These are phyloP conservation scores for Tenodera sinensis DNA, from an alignment of 2,888 invertebrate genomes.

Conservation along the genomic window DNA sequence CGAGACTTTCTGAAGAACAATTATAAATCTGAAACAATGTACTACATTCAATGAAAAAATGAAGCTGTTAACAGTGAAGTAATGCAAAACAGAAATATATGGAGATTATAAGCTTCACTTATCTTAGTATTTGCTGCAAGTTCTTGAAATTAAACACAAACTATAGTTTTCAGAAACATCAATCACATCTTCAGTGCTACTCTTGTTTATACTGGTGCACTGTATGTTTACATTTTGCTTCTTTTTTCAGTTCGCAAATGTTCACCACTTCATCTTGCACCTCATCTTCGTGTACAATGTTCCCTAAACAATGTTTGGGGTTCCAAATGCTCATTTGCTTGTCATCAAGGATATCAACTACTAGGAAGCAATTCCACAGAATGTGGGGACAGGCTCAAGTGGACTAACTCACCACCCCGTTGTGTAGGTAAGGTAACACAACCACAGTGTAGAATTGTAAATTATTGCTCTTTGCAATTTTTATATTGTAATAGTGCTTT, in stretches of 20 bases:
- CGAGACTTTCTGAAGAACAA: too few relatives aligned
- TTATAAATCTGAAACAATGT: too few relatives aligned
- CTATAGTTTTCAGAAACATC: too few relatives aligned
- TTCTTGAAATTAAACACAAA: too few relatives aligned
- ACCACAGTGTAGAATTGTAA: neutral
- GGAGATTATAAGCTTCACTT: too few relatives aligned
- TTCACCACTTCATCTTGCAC: conserved; percentile 44
- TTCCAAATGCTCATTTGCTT: conserved; percentile 46
- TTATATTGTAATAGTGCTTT: too few relatives aligned
- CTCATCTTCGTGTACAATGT: conserved; percentile 37
- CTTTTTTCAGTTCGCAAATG: conserved; percentile 43
- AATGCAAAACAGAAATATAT: too few relatives aligned
- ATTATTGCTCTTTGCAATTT: neutral
- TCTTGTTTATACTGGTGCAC: too few relatives aligned
- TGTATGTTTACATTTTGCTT: neutral
- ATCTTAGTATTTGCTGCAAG: too few relatives aligned
- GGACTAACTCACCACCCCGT: conserved; percentile 26
- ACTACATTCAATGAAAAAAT: too few relatives aligned
- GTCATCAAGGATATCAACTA: conserved; percentile 34
- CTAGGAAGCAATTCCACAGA: conserved; percentile 20
- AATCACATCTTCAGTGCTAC: too few relatives aligned
- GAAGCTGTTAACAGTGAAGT: too few relatives aligned
- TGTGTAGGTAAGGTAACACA: conserved; percentile 12
- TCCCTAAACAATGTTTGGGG: conserved; percentile 39
- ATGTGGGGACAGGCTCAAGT: conserved; percentile 26